phyloP scores from a whole-genome alignment of 2,113 vertebrate species.

The Pseudorectes ferrugineus region DNA sequence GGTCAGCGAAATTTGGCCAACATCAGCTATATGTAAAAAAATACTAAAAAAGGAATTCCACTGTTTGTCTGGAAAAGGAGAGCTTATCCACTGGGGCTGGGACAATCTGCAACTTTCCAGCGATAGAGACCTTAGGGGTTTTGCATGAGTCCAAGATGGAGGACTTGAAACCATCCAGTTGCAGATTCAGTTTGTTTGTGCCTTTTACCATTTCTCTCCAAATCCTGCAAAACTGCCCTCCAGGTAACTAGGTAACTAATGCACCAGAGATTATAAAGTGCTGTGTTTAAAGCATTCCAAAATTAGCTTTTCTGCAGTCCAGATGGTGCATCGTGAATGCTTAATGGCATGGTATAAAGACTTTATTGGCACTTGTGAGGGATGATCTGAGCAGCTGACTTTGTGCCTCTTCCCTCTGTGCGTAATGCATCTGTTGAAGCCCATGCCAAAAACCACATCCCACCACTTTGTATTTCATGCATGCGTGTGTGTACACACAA shows the following conservation, averaged over 20 bases:
- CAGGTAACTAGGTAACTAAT: conserved; percentile 19
- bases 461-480: neutral
- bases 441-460: conserved; percentile 3
- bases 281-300: conserved; percentile 4
- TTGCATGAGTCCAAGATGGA: neutral
- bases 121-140: accelerated
- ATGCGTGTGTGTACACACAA: neutral
- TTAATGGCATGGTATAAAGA: neutral
- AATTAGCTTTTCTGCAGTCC: conserved; percentile 25
- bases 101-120: neutral
- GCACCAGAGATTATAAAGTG: neutral
- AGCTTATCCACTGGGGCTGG: accelerated
- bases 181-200: neutral
- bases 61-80: neutral
- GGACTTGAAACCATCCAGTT: accelerated
- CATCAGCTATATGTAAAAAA: neutral
- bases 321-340: conserved; percentile 2
- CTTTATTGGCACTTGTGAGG: neutral
- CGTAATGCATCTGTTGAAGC: neutral
- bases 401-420: neutral
- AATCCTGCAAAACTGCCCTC: neutral
- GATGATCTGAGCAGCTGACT: neutral
- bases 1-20: neutral
- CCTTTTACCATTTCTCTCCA: neutral
- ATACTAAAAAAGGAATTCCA: neutral